phyloP scores from a whole-genome alignment of 2,797 vertebrate genomes.

The Acipenser transmontanus region DNA sequence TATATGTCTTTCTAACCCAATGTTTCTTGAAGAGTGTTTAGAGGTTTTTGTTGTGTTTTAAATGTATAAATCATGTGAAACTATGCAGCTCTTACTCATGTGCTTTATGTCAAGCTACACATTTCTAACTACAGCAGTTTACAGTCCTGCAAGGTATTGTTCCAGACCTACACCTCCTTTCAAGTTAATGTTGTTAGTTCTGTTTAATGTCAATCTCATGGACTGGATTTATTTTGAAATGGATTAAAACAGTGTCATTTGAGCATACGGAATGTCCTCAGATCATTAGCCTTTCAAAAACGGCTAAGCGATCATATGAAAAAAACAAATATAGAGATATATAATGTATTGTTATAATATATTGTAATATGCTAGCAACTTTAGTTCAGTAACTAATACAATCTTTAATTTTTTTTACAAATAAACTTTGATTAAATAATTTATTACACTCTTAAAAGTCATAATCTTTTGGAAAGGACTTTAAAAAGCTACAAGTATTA shows the following conservation, averaged over 20 bases:
- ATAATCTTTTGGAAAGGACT: conserved; percentile 76
- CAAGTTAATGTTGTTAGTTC: conserved; percentile 44
- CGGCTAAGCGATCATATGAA: conserved; percentile 29
- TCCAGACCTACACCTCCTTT: conserved; percentile 36
- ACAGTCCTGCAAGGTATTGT: conserved; percentile 54
- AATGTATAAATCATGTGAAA: conserved; percentile 62
- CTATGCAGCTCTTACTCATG: conserved; percentile 71
- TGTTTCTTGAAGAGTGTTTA: conserved; percentile 51
- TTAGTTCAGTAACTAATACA: conserved; percentile 67
- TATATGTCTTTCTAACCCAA: conserved; percentile 36
- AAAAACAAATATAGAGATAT: conserved; percentile 55
- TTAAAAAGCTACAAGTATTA: conserved; percentile 73
- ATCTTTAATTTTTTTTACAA: conserved; percentile 84
- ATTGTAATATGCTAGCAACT: conserved; percentile 81
- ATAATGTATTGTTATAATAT: conserved; percentile 73
- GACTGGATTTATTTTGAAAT: conserved; percentile 55
- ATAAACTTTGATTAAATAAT: conserved; percentile 78
- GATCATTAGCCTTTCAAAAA: conserved; percentile 61
- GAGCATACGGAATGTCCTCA: conserved; percentile 59
- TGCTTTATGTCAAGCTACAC: conserved; percentile 46
- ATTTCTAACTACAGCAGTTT: conserved; percentile 65
- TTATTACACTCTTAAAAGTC: conserved; percentile 79
- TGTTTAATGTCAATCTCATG: conserved; percentile 51
- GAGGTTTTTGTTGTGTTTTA: conserved; percentile 28
- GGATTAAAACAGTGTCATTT: conserved; percentile 55